Base-by-base conservation (phyloP, 2,888 invertebrate genomes). In the Eledone cirrhosa region DNA sequence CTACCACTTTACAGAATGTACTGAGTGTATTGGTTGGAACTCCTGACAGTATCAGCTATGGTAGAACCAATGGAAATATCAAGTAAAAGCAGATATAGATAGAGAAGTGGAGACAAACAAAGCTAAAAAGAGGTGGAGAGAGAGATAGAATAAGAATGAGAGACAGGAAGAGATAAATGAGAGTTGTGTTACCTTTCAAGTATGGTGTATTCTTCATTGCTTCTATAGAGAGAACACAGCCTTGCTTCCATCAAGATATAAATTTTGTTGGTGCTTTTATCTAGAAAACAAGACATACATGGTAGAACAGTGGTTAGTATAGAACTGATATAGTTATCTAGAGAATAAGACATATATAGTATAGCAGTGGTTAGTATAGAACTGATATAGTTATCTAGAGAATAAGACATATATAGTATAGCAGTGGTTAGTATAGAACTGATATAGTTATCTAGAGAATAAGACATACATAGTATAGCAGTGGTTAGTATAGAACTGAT, bases 241-340 rank as follows among this genome's bases (percentile, higher is more conserved):
- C 97, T 93, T 1, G 94, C 93, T 91, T 98, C 96, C 92, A 97
- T 94, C 85, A 98, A 91, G 77, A 98, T 95, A 90, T 94, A 98
- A 74, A 93, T 90, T 76, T 93, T 94, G 0, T 93, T 93, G 27
- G 94, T 93, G 75, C 93, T 92, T 27, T 93, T 92, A 79, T 92
- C 92, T 92, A 83, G 22, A 84, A 83, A 48, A 69, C 65, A 79
- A 24, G 53, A 74, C 24, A 41, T 4, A 72, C 22, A 31, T 24
- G 14, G 14, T n/a, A n/a, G 2, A 41, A 11, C 11, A 11, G 11
- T 41, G 41, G 41, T 41, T 41, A 41, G 41, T 5, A 41, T 8
- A 41, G 8, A 41, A 41, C 11, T 41, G 8, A 41, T n/a, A n/a
- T n/a, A n/a, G n/a, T 93, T 92, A 79, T 92, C 92, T 92, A 83